Evolutionary conservation across 23 tunicate genomes (phyloP), one percentile per base, ranked within the genome.

Genomic region (Diplosoma virens): DNA sequence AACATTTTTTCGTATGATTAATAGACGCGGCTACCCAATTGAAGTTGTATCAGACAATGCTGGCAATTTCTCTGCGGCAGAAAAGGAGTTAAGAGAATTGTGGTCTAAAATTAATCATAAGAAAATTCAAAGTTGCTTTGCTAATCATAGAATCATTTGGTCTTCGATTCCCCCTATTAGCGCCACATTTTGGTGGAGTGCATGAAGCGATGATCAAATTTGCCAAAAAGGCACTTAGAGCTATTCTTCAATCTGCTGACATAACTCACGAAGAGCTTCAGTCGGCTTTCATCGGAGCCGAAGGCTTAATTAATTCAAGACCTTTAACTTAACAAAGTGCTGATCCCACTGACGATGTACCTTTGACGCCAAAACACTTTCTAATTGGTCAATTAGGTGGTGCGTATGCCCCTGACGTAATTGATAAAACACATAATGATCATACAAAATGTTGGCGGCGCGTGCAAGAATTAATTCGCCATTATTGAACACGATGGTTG

Each of bases 361-460:
- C 69, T 6, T 61, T 61, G 69, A 27, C 69, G 6, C 69, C 69
- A 26, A 61, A 61, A 14, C 69, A 61, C 35, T 61, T 61, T 61
- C 30, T 61, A n/a, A n/a, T 61, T 9, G 69, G 69, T 3, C 69
- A 61, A 61, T 29, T 61, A 29, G 69, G 69, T 61, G 69, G 69
- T n/a, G 18, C 9, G 2, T 26, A 3, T 61, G 34, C 69, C 6
- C 69, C 69, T 2, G 21, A 61, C 9, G 18, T 29, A 27, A 61
- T 29, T 61, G 69, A 27, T 29, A 35, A 61, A 27, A 5, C 34
- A 6, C 21, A 34, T 5, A 27, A 9, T 61, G n/a, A 61, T n/a
- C 35, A 3, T 5, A 28, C 2, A 26, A 61, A 61, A 22, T n/a
- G 35, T 5, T 61, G 69, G 69, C 69, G 69, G 2, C 69, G 69